These are phyloP conservation scores for Enteromius viviparus DNA, from an alignment of 2,797 vertebrate genomes.

Conservation along the genomic window DNA sequence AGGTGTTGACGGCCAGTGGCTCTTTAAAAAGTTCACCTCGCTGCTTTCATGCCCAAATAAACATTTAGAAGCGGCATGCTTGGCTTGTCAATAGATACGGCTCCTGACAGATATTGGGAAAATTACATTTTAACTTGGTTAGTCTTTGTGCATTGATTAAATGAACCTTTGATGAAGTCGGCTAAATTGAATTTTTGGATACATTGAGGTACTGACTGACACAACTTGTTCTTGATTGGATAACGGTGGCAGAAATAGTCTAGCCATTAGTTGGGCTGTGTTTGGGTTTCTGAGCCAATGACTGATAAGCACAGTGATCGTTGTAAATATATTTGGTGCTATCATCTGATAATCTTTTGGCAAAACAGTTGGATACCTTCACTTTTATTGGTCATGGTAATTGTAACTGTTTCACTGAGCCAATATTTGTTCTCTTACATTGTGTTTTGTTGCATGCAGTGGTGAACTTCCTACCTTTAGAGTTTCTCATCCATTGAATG, in stretches of 20 bases:
- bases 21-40: conserved; percentile 26
- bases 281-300: conserved; percentile 2
- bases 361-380: conserved; percentile 28
- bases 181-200: not conserved
- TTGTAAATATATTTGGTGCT: conserved; percentile 6
- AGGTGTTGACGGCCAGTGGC: conserved; percentile 63
- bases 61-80: not conserved
- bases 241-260: not conserved
- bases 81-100: conserved; percentile 2
- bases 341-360: conserved; percentile 39
- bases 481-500: not conserved
- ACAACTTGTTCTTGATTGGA: conserved; percentile 8
- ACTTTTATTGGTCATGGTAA: conserved; percentile 24
- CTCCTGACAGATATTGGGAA: not conserved
- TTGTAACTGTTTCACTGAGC: not conserved
- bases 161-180: not conserved
- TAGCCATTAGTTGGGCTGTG: conserved; percentile 5
- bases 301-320: conserved; percentile 2
- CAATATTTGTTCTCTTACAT: conserved; percentile 13
- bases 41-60: conserved; percentile 20
- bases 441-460: conserved; percentile 26
- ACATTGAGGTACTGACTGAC: not conserved
- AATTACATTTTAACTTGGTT: not conserved
- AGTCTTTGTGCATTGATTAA: conserved; percentile 15
- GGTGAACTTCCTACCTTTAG: conserved; percentile 14